Evolutionary conservation across 2,113 vertebrate genomes (phyloP), one percentile per base, ranked within the genome.

Genomic region (Sarotherodon lohbergeri): DNA sequence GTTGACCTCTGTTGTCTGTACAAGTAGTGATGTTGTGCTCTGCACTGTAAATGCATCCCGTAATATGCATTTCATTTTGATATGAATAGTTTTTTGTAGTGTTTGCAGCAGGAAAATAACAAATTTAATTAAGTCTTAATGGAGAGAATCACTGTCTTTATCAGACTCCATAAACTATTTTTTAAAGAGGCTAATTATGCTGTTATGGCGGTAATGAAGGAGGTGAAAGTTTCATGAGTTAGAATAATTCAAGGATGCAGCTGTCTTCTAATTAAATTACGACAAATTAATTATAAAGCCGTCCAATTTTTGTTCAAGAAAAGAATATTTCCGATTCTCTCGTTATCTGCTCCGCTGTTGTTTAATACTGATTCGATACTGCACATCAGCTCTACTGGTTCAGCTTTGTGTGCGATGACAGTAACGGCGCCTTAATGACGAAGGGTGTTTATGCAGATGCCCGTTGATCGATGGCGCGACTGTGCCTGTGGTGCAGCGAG

Each of bases 391-490:
- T 13, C 34, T 68, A 13, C 34, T 22, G 54, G 78, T 29, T 41
- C 88, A 19, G 54, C 7, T 50, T 52, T 68, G 78, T 81, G 50
- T 83, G 84, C 89, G 85, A 7, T 1, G 82, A 78, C 48, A 22
- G 59, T 92, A 89, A 93, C 84, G 43, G 89, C 11, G 68, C 54
- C 14, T 36, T 88, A 90, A 92, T 85, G 90, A 93, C 63, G 82
- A 50, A 13, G 36, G 6, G 48, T 85, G 86, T 90, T 88, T 73
- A 59, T 39, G 36, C 16, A 55, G 68, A 39, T 57, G 39, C 39
- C 71, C 46, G n/a, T 78, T 87, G 88, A 88, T 88, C 9, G 61
- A 88, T 52, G 83, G 73, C 10, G 48, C 29, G 19, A 0, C 55
- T 24, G 80, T 7, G 27, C 10, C 55, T 24, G 80, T 29, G 32